Conservation (phyloP, 2,888 invertebrate genomes). For the Rhopalosiphum nymphaeae region DNA sequence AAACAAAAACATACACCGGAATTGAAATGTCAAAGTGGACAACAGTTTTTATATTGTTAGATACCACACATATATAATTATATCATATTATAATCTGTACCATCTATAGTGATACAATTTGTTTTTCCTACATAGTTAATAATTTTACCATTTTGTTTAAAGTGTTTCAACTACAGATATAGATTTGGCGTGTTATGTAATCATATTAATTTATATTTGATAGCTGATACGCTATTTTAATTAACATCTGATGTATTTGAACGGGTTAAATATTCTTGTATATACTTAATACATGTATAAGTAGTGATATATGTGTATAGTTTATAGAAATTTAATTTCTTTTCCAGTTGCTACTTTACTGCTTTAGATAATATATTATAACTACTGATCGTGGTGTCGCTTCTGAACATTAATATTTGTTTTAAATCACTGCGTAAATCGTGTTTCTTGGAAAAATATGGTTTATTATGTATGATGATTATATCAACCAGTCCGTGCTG, state of each 20-base stretch:
- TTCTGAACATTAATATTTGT: not conserved
- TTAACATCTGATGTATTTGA: not conserved
- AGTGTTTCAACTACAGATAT: not conserved
- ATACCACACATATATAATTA: not conserved
- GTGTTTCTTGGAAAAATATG: constrained; percentile 38
- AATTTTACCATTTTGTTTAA: not conserved
- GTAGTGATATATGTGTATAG: not conserved
- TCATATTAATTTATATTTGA: not conserved
- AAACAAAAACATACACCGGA: not conserved
- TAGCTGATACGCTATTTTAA: not conserved
- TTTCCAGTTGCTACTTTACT: not conserved
- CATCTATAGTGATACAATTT: not conserved
- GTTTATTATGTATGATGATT: not conserved
- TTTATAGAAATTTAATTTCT: not conserved
- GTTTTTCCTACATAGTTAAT: not conserved
- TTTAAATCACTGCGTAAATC: constrained; percentile 28
- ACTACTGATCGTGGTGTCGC: not conserved
- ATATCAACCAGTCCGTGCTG: not conserved
- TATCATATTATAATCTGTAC: not conserved
- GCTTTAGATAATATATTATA: constrained; percentile 21
- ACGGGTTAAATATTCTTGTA: not conserved
- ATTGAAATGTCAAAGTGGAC: not conserved
- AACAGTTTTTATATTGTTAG: not conserved
- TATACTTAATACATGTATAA: not conserved
- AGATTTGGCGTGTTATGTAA: not conserved